phyloP scores from a whole-genome alignment of 2,797 vertebrate genomes.

The Rhabdomys pumilio region DNA sequence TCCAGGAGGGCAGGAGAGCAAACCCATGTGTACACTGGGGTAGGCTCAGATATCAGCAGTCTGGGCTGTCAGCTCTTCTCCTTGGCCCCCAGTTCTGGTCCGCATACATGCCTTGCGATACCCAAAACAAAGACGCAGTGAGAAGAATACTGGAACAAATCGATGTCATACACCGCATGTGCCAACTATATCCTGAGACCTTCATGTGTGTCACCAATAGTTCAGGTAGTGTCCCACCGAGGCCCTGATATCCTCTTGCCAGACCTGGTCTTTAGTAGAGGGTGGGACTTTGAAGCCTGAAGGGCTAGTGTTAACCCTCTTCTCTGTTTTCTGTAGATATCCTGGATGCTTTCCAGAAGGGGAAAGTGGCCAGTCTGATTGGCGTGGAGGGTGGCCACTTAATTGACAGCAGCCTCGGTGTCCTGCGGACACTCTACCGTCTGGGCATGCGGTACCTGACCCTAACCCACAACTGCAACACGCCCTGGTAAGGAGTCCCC shows the following conservation, averaged over 20 bases:
- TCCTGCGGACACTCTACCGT: slow-evolving; percentile 94
- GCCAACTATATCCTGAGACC: slow-evolving; percentile 91
- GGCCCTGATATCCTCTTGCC: fast-evolving
- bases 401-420: slow-evolving; percentile 95
- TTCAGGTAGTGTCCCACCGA: slow-evolving; percentile 87
- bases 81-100: slow-evolving; percentile 94
- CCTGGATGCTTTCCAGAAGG: slow-evolving; percentile 37
- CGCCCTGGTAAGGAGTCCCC: slow-evolving; percentile 93
- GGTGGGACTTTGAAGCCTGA: background rate
- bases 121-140: slow-evolving; percentile 95
- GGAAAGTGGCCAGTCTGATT: slow-evolving; percentile 94
- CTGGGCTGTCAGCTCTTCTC: fast-evolving
- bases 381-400: slow-evolving; percentile 97
- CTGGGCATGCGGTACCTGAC: slow-evolving; percentile 97
- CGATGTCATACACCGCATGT: slow-evolving; percentile 95
- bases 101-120: slow-evolving; percentile 92
- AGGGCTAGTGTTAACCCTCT: background rate
- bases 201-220: slow-evolving; percentile 90
- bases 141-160: slow-evolving; percentile 96
- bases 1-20: too few relatives aligned
- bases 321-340: slow-evolving; percentile 72
- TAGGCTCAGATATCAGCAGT: background rate
- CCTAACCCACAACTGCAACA: slow-evolving; percentile 98
- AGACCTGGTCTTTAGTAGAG: background rate
- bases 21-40: fast-evolving